Percentiles rank a stretch among this genome's conserved stretches.
Evolutionary conservation across 1,140 invertebrate genomes (phyloP).

Genomic region (Phymastichus coffea): DNA sequence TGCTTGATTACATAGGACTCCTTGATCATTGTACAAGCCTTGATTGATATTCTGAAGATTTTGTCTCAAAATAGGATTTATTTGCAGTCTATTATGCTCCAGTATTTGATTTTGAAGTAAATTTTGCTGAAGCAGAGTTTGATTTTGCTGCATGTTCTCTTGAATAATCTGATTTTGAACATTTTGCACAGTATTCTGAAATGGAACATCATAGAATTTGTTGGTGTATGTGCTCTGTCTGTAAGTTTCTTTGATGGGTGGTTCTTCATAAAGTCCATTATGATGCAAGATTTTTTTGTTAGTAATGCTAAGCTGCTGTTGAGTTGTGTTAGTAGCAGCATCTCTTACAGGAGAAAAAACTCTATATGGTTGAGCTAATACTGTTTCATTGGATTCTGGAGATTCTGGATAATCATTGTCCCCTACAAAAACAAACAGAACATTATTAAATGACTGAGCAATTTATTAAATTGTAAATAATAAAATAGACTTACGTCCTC

Average conservation of each 20-base stretch:
- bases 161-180: constrained; percentile 56
- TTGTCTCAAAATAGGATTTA: constrained; percentile 40
- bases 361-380: constrained; percentile 47
- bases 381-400: constrained; percentile 55
- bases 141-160: constrained; percentile 54
- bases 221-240: constrained; percentile 34
- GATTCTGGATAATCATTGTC: constrained; percentile 54
- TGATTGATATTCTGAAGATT: constrained; percentile 39
- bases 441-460: not conserved
- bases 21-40: constrained; percentile 25
- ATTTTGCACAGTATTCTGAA: constrained; percentile 53
- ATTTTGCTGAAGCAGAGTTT: constrained; percentile 43
- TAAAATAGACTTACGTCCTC: constrained; percentile 37
- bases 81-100: constrained; percentile 37
- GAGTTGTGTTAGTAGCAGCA: constrained; percentile 44
- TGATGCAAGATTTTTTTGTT: constrained; percentile 33
- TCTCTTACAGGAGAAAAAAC: constrained; percentile 51
- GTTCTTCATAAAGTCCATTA: constrained; percentile 36
- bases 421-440: constrained; percentile 35
- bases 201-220: constrained; percentile 40
- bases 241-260: constrained; percentile 35
- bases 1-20: constrained; percentile 18
- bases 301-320: constrained; percentile 35
- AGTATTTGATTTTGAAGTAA: constrained; percentile 42
- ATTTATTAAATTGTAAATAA: not conserved